These are phyloP conservation scores for Pimephales promelas DNA, from an alignment of 2,113 vertebrate genomes.

Conservation along the genomic window DNA sequence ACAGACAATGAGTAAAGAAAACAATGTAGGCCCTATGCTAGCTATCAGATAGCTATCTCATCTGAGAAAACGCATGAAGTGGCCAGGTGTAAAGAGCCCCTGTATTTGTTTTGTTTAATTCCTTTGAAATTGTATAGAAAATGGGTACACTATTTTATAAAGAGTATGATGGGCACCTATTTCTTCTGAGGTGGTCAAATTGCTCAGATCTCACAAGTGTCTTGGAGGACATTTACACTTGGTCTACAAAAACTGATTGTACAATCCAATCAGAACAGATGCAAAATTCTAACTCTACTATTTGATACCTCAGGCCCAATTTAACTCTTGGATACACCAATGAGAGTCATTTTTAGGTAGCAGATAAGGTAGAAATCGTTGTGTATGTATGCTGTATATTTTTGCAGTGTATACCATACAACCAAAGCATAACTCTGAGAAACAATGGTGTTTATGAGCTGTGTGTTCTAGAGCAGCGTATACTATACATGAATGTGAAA, in stretches of 20 bases:
- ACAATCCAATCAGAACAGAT: not conserved
- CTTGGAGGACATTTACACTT: not conserved
- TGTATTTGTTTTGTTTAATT: too few relatives aligned
- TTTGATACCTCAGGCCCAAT: not conserved
- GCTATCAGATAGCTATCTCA: too few relatives aligned
- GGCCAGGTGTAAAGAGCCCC: too few relatives aligned
- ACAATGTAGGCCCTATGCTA: too few relatives aligned
- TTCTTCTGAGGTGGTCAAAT: not conserved
- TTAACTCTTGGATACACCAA: not conserved
- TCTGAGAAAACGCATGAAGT: too few relatives aligned
- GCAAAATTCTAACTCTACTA: not conserved
- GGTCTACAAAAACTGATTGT: not conserved
- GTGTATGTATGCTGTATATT: not conserved
- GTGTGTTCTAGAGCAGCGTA: slow-evolving; percentile 5
- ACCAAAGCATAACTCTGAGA: not conserved
- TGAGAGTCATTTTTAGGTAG: not conserved
- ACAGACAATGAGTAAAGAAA: not conserved
- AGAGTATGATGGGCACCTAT: too few relatives aligned
- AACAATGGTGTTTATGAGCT: not conserved
- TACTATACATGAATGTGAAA: slow-evolving; percentile 20
- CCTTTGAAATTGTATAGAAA: too few relatives aligned
- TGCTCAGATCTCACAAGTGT: slow-evolving; percentile 6
- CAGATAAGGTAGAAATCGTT: not conserved
- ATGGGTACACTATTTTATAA: too few relatives aligned
- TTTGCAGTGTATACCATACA: not conserved